Conservation (phyloP, 2,888 invertebrate species). For the Cataglyphis altisquamis region DNA sequence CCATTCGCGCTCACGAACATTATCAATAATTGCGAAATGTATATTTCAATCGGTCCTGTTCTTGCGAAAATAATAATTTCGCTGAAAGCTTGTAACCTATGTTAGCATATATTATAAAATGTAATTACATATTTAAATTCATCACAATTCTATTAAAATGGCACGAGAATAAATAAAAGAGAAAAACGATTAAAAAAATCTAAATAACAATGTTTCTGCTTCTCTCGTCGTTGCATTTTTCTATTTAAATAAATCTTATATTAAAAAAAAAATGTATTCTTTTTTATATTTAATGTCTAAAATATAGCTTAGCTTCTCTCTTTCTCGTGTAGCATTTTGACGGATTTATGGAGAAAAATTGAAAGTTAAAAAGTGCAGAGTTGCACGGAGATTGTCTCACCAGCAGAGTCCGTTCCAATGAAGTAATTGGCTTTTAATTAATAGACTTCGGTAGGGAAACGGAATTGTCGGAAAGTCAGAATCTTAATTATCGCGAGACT, state of each 20-base stretch:
- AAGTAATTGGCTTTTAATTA: conserved; percentile 85
- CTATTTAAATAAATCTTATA: not conserved
- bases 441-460: conserved; percentile 77
- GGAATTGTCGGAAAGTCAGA: conserved; percentile 67
- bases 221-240: not conserved
- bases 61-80: conserved; percentile 55
- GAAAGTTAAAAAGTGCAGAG: conserved; percentile 46
- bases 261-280: not conserved
- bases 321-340: conserved; percentile 14
- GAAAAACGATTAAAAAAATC: conserved; percentile 43
- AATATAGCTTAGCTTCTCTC: not conserved
- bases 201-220: not conserved
- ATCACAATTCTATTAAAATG: conserved; percentile 23
- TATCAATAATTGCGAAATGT: conserved; percentile 57
- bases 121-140: conserved; percentile 44
- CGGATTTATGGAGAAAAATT: conserved; percentile 22
- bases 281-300: not conserved
- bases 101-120: conserved; percentile 25
- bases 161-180: not conserved
- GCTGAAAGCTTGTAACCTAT: conserved; percentile 40
- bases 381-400: conserved; percentile 58
- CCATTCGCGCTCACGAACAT: conserved; percentile 53
- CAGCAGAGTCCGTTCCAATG: conserved; percentile 69
- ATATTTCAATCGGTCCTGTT: conserved; percentile 52
- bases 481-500: conserved; percentile 80